These are phyloP conservation scores for Typhlichthys eigenmanni DNA, from an alignment of 2,797 vertebrate species.

Conservation along the genomic window DNA sequence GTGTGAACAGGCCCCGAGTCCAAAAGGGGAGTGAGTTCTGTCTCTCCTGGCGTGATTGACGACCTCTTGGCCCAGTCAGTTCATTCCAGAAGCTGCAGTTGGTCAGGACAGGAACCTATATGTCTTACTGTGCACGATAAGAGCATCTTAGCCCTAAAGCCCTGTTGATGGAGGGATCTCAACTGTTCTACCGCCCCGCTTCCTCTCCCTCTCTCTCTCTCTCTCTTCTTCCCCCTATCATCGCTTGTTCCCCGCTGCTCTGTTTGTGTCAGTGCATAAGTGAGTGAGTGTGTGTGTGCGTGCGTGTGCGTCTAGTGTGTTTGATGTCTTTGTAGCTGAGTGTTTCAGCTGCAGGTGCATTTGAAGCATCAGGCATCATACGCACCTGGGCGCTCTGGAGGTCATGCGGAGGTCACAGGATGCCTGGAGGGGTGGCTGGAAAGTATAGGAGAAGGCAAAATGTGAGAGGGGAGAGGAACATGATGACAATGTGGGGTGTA, in stretches of 20 bases:
- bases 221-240: neutral
- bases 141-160: slow-evolving; percentile 3
- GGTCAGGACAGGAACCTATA: too few relatives aligned
- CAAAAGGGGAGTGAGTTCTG: neutral
- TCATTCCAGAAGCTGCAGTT: slow-evolving; percentile 7
- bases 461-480: neutral
- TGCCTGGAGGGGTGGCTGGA: neutral
- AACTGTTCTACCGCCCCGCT: neutral
- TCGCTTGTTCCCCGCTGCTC: neutral
- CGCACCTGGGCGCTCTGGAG: neutral
- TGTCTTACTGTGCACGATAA: neutral
- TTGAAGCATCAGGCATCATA: neutral
- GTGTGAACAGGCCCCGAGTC: too few relatives aligned
- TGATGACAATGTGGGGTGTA: neutral
- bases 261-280: too few relatives aligned
- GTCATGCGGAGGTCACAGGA: neutral
- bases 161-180: slow-evolving; percentile 8
- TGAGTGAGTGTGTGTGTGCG: too few relatives aligned
- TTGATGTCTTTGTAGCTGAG: too few relatives aligned
- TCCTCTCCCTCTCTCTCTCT: neutral
- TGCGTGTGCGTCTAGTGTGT: too few relatives aligned
- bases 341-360: too few relatives aligned
- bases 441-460: neutral
- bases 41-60: slow-evolving; percentile 1
- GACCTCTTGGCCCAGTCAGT: neutral